Conservation (phyloP, 2,888 invertebrate genomes). For the Ceraclea dissimilis region DNA sequence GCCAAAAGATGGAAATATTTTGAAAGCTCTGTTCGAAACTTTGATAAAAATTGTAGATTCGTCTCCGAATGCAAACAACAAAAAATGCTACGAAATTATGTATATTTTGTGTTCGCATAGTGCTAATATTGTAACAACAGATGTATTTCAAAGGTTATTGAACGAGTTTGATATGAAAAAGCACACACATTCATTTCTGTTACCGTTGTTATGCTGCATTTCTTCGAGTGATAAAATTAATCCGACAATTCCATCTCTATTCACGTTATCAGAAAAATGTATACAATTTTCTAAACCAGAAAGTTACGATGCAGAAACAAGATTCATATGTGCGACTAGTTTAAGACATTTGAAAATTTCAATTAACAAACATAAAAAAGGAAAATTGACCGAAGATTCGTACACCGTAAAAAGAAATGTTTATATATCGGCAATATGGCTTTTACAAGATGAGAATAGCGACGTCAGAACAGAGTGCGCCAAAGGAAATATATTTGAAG, state of each 20-base stretch:
- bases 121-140: neutral
- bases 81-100: neutral
- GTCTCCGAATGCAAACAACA: neutral
- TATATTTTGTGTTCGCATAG: neutral
- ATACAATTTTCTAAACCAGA: slow-evolving; percentile 34
- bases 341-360: slow-evolving; percentile 37
- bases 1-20: neutral
- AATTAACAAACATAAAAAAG: neutral
- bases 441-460: slow-evolving; percentile 50
- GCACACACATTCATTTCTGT: slow-evolving; percentile 11
- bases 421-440: slow-evolving; percentile 37
- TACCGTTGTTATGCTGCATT: slow-evolving; percentile 18
- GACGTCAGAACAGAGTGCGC: slow-evolving; percentile 41
- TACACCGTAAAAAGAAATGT: slow-evolving; percentile 33
- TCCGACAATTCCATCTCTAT: neutral
- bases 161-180: neutral
- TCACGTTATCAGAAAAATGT: slow-evolving; percentile 31
- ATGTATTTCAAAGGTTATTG: neutral
- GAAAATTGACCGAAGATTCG: neutral
- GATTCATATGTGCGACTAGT: slow-evolving; percentile 36
- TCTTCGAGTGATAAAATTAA: slow-evolving; percentile 5
- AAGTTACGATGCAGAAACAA: slow-evolving; percentile 37
- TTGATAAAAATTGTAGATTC: neutral
- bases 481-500: slow-evolving; percentile 15
- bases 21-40: slow-evolving; percentile 8